Evolutionary conservation across 2,888 invertebrate genomes (phyloP).

Genomic region (Leptinotarsa rubiginosa): DNA sequence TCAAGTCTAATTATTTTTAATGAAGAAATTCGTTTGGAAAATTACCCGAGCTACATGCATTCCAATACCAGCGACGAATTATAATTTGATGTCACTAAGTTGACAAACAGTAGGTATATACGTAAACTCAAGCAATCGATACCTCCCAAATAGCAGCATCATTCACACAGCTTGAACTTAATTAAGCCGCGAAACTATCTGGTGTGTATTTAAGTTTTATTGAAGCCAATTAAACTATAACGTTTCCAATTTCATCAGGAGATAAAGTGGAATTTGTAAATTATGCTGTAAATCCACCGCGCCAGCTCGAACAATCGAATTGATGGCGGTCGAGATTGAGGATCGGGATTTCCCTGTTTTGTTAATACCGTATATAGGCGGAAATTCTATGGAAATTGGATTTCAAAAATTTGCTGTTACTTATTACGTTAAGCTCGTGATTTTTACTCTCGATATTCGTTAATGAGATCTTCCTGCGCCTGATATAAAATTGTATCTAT

Average conservation of each 20-base stretch:
- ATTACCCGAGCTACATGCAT: background rate
- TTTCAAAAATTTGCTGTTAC: background rate
- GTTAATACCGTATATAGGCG: background rate
- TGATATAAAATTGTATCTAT: background rate
- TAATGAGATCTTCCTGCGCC: background rate
- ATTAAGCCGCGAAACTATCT: conserved; percentile 60
- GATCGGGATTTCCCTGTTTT: conserved; percentile 17
- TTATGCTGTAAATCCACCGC: conserved; percentile 53
- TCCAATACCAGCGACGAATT: conserved; percentile 1
- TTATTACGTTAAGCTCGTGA: background rate
- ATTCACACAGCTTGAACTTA: conserved; percentile 62
- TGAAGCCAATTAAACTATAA: conserved; percentile 63
- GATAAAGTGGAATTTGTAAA: conserved; percentile 58
- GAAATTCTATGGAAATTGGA: background rate
- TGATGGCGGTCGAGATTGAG: conserved; percentile 20
- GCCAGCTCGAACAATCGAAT: conserved; percentile 24
- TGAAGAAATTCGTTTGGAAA: too few species aligned
- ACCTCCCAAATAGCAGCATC: conserved; percentile 55
- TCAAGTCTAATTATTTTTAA: too few species aligned
- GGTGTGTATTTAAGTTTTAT: conserved; percentile 61
- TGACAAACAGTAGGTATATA: conserved; percentile 13
- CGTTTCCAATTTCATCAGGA: conserved; percentile 61
- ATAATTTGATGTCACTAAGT: conserved; percentile 4
- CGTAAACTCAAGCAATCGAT: conserved; percentile 56
- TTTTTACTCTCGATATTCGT: background rate